These are phyloP conservation scores for Alligator sinensis DNA, from an alignment of 2,113 vertebrate species.

Conservation along the genomic window DNA sequence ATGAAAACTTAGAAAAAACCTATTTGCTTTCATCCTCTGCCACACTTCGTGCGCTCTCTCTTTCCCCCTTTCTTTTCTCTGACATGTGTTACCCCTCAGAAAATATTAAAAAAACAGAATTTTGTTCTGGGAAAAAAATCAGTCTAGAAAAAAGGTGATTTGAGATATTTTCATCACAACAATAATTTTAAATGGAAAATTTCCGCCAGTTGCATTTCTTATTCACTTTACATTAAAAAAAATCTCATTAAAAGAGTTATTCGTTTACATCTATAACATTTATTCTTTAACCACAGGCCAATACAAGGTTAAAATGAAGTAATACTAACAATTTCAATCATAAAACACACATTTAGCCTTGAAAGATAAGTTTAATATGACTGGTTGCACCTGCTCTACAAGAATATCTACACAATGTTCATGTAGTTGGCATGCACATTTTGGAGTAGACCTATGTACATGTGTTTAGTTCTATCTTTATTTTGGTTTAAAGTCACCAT, in stretches of 20 bases:
- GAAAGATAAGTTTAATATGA: not conserved
- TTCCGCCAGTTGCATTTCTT: not conserved
- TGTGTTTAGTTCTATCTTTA: not conserved
- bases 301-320: not conserved
- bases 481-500: not conserved
- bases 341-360: not conserved
- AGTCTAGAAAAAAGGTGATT: not conserved
- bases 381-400: not conserved
- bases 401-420: not conserved
- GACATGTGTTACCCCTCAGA: not conserved
- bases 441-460: not conserved
- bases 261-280: not conserved
- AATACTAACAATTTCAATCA: not conserved
- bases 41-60: too few relatives aligned
- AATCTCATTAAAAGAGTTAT: not conserved
- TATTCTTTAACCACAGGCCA: not conserved
- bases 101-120: not conserved
- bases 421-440: not conserved
- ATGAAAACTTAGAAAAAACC: not conserved
- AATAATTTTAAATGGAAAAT: not conserved
- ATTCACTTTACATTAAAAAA: not conserved
- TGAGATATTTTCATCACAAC: not conserved
- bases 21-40: not conserved
- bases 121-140: not conserved
- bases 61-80: not conserved